Conservation (phyloP, 2,888 invertebrate genomes). For the Leptopilina syphax region DNA sequence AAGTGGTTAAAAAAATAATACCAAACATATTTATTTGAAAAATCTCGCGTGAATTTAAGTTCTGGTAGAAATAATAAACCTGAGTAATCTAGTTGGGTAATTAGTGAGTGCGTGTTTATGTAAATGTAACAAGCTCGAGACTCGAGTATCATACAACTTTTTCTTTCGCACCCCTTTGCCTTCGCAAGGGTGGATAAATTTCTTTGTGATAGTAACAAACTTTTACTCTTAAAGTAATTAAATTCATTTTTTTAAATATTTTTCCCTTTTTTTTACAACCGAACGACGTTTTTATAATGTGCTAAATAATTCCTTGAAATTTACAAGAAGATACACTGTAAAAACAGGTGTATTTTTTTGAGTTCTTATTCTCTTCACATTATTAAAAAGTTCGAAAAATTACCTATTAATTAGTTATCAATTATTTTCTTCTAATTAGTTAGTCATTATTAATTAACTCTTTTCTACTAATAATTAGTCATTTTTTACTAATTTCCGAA, state of each 20-base stretch:
- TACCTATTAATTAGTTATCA: too few relatives aligned
- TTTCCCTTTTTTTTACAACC: neutral
- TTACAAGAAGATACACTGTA: too few relatives aligned
- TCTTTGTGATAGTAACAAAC: neutral
- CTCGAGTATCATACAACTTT: slow-evolving; percentile 65
- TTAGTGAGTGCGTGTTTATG: slow-evolving; percentile 74
- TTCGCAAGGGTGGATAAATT: slow-evolving; percentile 16
- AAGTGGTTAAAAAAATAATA: too few relatives aligned
- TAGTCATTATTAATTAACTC: too few relatives aligned
- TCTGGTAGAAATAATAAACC: slow-evolving; percentile 69
- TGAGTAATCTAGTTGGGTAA: slow-evolving; percentile 69
- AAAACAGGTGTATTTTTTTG: too few relatives aligned
- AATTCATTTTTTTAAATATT: neutral
- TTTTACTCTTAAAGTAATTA: slow-evolving; percentile 2
- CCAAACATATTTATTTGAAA: neutral
- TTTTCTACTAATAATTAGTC: too few relatives aligned
- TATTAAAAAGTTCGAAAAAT: too few relatives aligned
- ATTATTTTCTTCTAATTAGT: too few relatives aligned
- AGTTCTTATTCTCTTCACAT: too few relatives aligned
- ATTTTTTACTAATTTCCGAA: too few relatives aligned
- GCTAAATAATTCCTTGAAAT: neutral
- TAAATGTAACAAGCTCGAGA: slow-evolving; percentile 71
- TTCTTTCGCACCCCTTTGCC: slow-evolving; percentile 53
- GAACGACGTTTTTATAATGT: neutral
- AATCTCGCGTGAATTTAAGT: slow-evolving; percentile 57